A percentile compares a stretch with the other conserved stretches of the same genome.
phyloP scores from a whole-genome alignment of 2,113 vertebrate species.

The Nyctibius bracteatus region DNA sequence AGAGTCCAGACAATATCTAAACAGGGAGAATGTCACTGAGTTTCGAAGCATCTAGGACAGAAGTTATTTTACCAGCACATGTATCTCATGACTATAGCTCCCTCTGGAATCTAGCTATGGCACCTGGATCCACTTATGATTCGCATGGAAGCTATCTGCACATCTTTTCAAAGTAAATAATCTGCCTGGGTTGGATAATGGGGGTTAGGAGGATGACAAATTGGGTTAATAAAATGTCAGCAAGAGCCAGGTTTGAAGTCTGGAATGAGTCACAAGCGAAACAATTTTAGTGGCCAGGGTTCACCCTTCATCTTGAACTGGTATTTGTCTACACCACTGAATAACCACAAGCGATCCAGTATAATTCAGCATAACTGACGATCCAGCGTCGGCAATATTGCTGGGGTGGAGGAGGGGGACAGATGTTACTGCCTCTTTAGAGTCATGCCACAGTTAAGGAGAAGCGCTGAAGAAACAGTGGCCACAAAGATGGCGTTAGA shows the following conservation, averaged over 20 bases:
- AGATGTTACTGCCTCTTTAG: background rate
- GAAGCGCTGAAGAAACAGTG: background rate
- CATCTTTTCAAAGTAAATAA: constrained; percentile 41
- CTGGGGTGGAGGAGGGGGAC: background rate
- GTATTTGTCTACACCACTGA: constrained; percentile 18
- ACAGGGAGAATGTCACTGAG: background rate
- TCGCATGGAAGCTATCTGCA: constrained; percentile 9
- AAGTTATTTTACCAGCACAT: background rate
- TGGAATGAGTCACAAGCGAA: constrained; percentile 33
- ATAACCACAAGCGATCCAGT: background rate
- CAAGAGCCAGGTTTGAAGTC: constrained; percentile 27
- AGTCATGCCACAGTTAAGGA: background rate
- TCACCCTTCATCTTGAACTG: constrained; percentile 20
- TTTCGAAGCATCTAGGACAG: background rate
- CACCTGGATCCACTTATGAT: constrained; percentile 33
- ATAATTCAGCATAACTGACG: background rate
- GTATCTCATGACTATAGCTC: background rate
- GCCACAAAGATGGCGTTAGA: background rate
- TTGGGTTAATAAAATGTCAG: constrained; percentile 43
- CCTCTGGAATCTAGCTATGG: background rate
- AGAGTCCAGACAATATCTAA: background rate
- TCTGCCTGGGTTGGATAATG: constrained; percentile 14
- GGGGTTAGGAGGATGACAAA: constrained; percentile 30
- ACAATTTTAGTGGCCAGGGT: constrained; percentile 3
- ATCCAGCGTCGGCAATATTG: background rate